A percentile compares a stretch with the other conserved stretches of the same genome.
Conservation (phyloP, 2,113 vertebrate species). For the Labrus mixtus region DNA sequence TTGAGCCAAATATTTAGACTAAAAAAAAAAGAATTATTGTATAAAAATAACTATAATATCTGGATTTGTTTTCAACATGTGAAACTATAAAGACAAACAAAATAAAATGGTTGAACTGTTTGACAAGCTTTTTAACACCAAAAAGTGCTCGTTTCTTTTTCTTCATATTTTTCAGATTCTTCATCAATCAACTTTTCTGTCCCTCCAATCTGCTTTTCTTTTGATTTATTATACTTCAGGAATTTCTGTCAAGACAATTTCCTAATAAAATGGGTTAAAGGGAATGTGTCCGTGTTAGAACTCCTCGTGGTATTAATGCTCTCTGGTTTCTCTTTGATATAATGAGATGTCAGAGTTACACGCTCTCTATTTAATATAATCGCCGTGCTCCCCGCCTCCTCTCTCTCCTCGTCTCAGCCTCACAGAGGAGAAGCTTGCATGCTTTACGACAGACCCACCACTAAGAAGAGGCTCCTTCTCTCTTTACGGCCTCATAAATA, state of each 20-base stretch:
- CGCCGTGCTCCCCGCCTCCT: slow-evolving; percentile 35
- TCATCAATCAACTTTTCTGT: no score
- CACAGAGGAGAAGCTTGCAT: slow-evolving; percentile 30
- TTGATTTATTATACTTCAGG: no score
- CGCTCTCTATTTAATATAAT: slow-evolving; percentile 68
- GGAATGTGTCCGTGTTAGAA: slow-evolving; percentile 6
- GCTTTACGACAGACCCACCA: slow-evolving; percentile 74
- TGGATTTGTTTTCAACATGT: no score
- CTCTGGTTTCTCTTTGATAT: slow-evolving; percentile 58
- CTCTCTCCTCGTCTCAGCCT: slow-evolving; percentile 23
- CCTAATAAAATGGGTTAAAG: neutral
- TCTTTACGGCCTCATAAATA: slow-evolving; percentile 84
- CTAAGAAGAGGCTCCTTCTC: slow-evolving; percentile 63
- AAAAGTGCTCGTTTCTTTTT: no score
- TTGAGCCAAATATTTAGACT: no score
- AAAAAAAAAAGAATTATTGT: no score
- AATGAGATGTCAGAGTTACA: slow-evolving; percentile 55
- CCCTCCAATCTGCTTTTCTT: no score
- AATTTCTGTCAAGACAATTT: neutral
- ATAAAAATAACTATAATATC: no score
- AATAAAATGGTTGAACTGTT: no score
- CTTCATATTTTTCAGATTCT: no score
- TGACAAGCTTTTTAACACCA: no score
- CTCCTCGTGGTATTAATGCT: neutral
- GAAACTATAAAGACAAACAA: no score